phyloP scores from a whole-genome alignment of 2,113 vertebrate genomes.

The Poecile atricapillus region DNA sequence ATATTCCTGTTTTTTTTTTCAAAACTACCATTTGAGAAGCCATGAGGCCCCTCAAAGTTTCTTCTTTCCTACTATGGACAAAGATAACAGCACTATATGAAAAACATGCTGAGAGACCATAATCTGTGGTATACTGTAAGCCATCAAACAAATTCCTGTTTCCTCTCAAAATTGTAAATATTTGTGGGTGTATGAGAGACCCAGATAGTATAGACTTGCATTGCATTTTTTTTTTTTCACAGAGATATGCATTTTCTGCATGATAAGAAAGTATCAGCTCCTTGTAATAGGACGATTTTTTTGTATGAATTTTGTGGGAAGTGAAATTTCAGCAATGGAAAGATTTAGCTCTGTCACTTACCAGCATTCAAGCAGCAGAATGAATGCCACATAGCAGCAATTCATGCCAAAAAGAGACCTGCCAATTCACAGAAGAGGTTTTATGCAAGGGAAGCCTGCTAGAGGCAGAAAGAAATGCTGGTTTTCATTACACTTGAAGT shows the following conservation, averaged over 20 bases:
- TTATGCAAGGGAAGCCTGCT: constrained; percentile 20
- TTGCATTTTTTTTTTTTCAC: neutral
- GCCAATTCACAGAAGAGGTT: constrained; percentile 33
- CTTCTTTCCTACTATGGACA: neutral
- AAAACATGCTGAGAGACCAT: neutral
- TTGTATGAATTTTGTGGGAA: neutral
- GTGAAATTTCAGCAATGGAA: neutral
- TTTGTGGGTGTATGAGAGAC: neutral
- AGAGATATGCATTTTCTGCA: neutral
- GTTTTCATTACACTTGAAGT: constrained; percentile 30
- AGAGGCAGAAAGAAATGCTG: constrained; percentile 26
- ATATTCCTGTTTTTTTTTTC: neutral
- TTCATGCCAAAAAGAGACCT: constrained; percentile 16
- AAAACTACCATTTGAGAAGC: neutral
- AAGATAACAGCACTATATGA: neutral
- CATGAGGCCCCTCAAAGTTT: neutral
- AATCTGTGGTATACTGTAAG: neutral
- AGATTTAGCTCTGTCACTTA: constrained; percentile 20
- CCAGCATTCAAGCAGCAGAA: neutral
- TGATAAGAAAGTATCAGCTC: neutral
- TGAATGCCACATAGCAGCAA: neutral
- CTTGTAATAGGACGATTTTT: neutral
- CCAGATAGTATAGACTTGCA: neutral
- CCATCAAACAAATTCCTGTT: neutral
- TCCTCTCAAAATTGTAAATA: constrained; percentile 21